These are phyloP conservation scores for Scolopax mira DNA, from an alignment of 2,113 vertebrate species.

Conservation along the genomic window DNA sequence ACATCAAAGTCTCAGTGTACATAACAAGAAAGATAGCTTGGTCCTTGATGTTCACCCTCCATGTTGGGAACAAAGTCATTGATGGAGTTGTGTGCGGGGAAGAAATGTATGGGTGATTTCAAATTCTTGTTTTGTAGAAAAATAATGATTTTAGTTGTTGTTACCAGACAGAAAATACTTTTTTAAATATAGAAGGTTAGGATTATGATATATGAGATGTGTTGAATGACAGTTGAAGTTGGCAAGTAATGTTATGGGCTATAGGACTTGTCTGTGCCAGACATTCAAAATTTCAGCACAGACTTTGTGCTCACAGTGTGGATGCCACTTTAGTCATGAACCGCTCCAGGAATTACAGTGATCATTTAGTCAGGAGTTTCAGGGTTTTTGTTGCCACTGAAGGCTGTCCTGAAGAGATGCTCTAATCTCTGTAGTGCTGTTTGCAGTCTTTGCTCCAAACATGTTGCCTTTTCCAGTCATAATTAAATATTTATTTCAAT, in stretches of 20 bases:
- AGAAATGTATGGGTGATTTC: background rate
- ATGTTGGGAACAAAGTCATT: background rate
- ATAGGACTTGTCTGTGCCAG: background rate
- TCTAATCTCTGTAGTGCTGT: background rate
- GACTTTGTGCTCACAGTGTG: background rate
- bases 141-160: background rate
- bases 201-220: background rate
- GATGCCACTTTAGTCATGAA: background rate
- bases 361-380: background rate
- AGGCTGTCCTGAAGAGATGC: background rate
- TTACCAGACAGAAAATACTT: background rate
- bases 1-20: background rate
- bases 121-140: background rate
- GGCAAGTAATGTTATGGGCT: rapidly evolving
- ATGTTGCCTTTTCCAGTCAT: background rate
- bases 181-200: background rate
- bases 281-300: background rate
- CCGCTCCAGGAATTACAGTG: background rate
- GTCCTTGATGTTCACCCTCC: background rate
- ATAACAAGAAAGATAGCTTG: background rate
- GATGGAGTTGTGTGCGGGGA: background rate
- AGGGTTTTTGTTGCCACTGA: background rate
- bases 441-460: background rate
- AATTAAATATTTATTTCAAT: background rate
- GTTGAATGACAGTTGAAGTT: background rate